These are phyloP conservation scores for Phalera bucephala DNA, from an alignment of 2,888 invertebrate genomes.

Conservation along the genomic window DNA sequence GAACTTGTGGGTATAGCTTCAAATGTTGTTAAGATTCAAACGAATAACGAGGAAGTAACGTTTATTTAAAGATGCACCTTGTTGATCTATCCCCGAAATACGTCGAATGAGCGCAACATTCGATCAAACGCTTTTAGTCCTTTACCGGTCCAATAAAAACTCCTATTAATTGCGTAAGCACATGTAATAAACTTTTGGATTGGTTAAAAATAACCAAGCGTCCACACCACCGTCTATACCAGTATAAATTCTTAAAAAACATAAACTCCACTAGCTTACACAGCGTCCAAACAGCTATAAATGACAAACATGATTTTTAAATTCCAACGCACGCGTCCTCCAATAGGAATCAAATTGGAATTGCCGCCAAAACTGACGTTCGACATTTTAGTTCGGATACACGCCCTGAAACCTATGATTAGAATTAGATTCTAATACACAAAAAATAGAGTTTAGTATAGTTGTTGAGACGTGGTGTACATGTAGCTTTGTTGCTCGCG, in stretches of 20 bases:
- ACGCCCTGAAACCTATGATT: constrained; percentile 60
- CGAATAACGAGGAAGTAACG: too few relatives aligned
- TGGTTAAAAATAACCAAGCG: constrained; percentile 76
- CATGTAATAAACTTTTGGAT: constrained; percentile 79
- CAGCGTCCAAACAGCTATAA: constrained; percentile 39
- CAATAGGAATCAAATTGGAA: constrained; percentile 66
- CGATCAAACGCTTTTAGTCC: constrained; percentile 72
- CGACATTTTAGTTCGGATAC: constrained; percentile 52
- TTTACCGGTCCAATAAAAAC: constrained; percentile 79
- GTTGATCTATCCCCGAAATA: constrained; percentile 43
- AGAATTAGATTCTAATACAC: constrained; percentile 73
- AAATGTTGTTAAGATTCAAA: too few relatives aligned
- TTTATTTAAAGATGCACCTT: too few relatives aligned
- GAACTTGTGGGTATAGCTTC: too few relatives aligned
- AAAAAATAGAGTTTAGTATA: constrained; percentile 75
- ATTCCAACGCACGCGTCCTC: constrained; percentile 42
- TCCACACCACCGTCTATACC: constrained; percentile 56
- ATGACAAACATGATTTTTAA: constrained; percentile 31
- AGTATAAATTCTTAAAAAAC: constrained; percentile 81
- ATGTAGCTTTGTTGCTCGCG: constrained; percentile 60
- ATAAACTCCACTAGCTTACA: constrained; percentile 60
- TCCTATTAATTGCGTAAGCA: constrained; percentile 80
- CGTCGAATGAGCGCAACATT: constrained; percentile 39
- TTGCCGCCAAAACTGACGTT: constrained; percentile 55
- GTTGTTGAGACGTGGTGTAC: constrained; percentile 46